Base-by-base conservation (phyloP, 1,140 invertebrate genomes). In the Cydia amplana region DNA sequence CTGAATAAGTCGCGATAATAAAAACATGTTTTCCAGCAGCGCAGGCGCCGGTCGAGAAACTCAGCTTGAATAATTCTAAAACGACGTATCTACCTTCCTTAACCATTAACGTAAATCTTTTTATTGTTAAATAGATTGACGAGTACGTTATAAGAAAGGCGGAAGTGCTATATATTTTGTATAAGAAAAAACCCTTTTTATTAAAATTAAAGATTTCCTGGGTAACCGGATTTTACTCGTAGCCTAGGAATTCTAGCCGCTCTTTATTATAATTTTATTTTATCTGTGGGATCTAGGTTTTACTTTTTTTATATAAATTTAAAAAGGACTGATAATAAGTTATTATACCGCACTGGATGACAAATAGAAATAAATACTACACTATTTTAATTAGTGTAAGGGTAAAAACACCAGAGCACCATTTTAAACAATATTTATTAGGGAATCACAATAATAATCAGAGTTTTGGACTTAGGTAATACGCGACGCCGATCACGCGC, bases 31-130 rank as follows among this genome's bases (percentile, higher is more conserved):
- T 23, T 20, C 55, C 18, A 18, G 1, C n/a, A 4, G 55, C 55
- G 55, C 55, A 5, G 55, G 55, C 55, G 55, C 55, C 55, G n/a
- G 9, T 12, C 20, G 55, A 60, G 55, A 60, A 60, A 60, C 55
- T 60, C 20, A 23, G 10, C 55, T 23, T 7, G 6, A 4, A n/a
- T 20, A 51, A 6, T 60, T 60, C 18, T 0, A 60, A 23, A 60
- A 23, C 18, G 55, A 60, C 55, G 7, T 60, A 60, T 60, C 18
- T 12, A 10, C 55, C 7, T 60, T 23, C 12, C 18, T 60, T 12
- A 23, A 18, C 23, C 20, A 60, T 60, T 7, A 5, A 60, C 55
- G 10, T 23, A 23, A 0, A 4, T 60, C 20, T 12, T 60, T 60
- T 7, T 23, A 60, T 20, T 60, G 23, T 10, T 7, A 0, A 18